Conservation (phyloP, 2,888 invertebrate genomes). For the Gortyna flavago region DNA sequence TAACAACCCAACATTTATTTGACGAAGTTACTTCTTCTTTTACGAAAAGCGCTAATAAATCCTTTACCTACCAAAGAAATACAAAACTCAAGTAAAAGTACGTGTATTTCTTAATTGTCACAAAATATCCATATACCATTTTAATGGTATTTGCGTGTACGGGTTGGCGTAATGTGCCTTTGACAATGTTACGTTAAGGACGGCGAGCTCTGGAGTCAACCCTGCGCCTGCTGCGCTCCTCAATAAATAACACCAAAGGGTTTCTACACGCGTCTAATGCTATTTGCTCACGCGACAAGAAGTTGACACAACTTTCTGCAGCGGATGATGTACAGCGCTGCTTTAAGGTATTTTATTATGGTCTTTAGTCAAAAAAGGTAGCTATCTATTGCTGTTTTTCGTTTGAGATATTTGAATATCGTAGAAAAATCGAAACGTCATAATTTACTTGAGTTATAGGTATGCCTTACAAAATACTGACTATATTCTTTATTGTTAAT, state of each 20-base stretch:
- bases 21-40: conserved; percentile 6
- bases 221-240: conserved; percentile 75
- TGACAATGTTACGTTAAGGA: conserved; percentile 69
- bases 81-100: conserved; percentile 31
- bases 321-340: conserved; percentile 66
- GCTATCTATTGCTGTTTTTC: not conserved
- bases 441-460: not conserved
- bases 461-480: not conserved
- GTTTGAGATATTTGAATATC: not conserved
- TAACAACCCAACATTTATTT: conserved; percentile 4
- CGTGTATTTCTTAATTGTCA: conserved; percentile 61
- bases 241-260: conserved; percentile 88
- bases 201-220: conserved; percentile 67
- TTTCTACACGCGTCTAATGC: conserved; percentile 81
- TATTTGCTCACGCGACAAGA: conserved; percentile 81
- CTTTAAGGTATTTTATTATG: conserved; percentile 24
- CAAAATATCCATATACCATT: conserved; percentile 64
- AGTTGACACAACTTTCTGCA: conserved; percentile 79
- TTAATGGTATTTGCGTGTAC: conserved; percentile 67
- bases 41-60: conserved; percentile 10
- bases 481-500: too few species aligned
- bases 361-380: not conserved
- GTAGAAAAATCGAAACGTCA: not conserved
- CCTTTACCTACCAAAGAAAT: conserved; percentile 23
- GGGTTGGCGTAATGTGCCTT: conserved; percentile 65